Evolutionary conservation across 2,888 invertebrate genomes (phyloP), one percentile per base, ranked within the genome.

Genomic region (Patella depressa): DNA sequence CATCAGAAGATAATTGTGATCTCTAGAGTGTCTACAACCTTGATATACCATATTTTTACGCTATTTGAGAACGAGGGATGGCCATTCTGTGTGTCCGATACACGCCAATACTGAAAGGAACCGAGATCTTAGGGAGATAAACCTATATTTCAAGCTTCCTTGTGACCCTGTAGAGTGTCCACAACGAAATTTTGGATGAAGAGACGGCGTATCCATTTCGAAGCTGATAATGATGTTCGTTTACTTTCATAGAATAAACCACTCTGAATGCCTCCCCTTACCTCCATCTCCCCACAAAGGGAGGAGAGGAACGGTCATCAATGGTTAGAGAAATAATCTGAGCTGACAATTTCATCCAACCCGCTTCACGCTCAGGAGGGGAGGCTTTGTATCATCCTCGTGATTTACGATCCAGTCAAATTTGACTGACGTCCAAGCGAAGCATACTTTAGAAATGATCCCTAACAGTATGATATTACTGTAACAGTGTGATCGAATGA

Each of bases 361-460:
- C 82, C 83, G 84, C 85, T 85, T 85, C 85, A 78, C 85, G 85
- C 85, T 85, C 85, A 85, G 83, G 81, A 83, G 82, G 78, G 82
- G 78, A 78, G 78, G 79, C 84, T 85, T 34, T 82, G 17, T 69
- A 81, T 85, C 85, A 74, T 85, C 85, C 77, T 85, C 85, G 82
- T 84, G 85, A 84, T 80, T 81, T 82, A 75, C 69, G 81, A 80
- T 82, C 81, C 78, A 81, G 85, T 85, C 85, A 84, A 80, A 80
- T 82, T 84, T 84, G 82, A 81, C 82, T 83, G 85, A 85, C 83
- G 82, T 84, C 84, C 85, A 81, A 79, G 82, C 83, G 84, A 84
- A 81, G 76, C 84, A 82, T 85, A 85, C 85, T 85, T 84, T 84
- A 85, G 85, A 85, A 85, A 84, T 85, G 84, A 85, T 84, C 83